phyloP scores from a whole-genome alignment of 2,797 vertebrate genomes.

The Hypotaenidia okinawae region DNA sequence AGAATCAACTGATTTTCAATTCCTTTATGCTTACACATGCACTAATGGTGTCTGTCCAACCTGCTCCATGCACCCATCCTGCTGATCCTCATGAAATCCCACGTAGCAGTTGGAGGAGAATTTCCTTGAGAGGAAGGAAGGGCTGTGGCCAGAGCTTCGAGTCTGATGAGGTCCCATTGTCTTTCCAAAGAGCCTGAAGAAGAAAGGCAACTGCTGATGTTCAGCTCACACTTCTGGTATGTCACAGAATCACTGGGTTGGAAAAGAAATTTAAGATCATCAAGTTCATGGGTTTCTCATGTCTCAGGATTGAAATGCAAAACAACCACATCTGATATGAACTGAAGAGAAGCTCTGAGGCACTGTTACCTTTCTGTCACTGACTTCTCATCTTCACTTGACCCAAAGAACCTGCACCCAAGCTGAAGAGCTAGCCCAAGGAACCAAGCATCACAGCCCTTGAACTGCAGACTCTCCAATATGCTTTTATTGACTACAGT shows the following conservation, averaged over 20 bases:
- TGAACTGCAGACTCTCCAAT: not conserved
- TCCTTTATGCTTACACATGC: not conserved
- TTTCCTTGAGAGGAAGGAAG: accelerated
- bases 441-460: not conserved
- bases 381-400: accelerated
- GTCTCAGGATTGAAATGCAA: accelerated
- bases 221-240: not conserved
- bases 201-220: not conserved
- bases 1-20: not conserved
- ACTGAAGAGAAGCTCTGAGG: not conserved
- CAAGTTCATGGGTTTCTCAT: too few relatives aligned
- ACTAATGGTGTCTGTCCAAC: accelerated
- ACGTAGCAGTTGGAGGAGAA: not conserved
- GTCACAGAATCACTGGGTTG: too few relatives aligned
- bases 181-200: not conserved
- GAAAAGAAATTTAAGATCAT: too few relatives aligned
- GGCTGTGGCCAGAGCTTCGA: accelerated
- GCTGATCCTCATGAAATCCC: not conserved
- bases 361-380: not conserved
- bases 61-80: not conserved
- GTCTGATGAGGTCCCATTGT: not conserved
- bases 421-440: not conserved
- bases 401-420: not conserved
- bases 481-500: slow-evolving; percentile 42
- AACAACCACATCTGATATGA: accelerated